Conservation (phyloP, 2,888 invertebrate genomes). For the Anagyrus pseudococci region DNA sequence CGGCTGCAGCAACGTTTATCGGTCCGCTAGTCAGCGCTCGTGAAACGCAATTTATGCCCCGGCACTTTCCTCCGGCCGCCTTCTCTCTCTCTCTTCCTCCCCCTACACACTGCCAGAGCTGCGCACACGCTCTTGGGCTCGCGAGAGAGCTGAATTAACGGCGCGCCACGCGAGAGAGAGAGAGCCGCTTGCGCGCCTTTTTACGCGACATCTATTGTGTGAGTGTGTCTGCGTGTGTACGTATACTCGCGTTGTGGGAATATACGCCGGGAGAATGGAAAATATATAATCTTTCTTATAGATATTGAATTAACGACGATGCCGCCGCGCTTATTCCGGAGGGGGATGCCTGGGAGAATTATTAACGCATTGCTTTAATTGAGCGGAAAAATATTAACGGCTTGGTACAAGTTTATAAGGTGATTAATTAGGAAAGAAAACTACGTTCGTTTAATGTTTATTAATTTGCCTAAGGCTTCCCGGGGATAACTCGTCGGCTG, state of each 20-base stretch:
- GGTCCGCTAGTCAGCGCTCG: constrained; percentile 45
- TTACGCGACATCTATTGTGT: constrained; percentile 34
- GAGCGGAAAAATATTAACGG: constrained; percentile 3
- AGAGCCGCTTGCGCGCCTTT: constrained; percentile 25
- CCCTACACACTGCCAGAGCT: background rate
- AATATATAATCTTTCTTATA: background rate
- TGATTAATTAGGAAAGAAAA: no score
- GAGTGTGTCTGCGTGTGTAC: constrained; percentile 22
- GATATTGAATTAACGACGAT: background rate
- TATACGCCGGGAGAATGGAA: background rate
- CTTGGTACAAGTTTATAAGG: background rate
- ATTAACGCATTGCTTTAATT: constrained; percentile 38
- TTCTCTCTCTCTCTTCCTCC: constrained; percentile 9
- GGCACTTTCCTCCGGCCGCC: constrained; percentile 43
- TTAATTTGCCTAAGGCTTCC: no score
- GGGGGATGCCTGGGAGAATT: constrained; percentile 19
- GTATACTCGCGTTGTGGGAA: no score
- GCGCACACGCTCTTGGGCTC: background rate
- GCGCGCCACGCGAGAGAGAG: constrained; percentile 13
- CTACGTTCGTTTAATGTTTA: no score
- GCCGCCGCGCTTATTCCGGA: background rate
- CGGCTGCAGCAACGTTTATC: constrained; percentile 42
- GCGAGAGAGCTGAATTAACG: constrained; percentile 31
- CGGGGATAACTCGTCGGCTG: no score
- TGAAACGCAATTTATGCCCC: constrained; percentile 45